Conservation (phyloP, 2,797 vertebrate genomes). For the Crenichthys baileyi region DNA sequence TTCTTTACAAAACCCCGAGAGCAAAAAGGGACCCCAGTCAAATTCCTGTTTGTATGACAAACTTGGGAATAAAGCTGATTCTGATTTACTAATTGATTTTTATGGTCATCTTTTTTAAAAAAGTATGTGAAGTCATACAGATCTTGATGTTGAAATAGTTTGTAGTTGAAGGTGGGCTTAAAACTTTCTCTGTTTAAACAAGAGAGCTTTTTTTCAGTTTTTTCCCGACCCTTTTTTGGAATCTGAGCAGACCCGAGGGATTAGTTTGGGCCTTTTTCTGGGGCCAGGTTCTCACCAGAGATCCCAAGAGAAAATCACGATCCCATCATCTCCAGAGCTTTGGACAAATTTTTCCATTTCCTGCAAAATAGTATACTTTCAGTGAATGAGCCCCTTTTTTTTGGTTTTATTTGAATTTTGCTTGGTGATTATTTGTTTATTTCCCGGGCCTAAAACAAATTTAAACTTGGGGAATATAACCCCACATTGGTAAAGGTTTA, state of each 20-base stretch:
- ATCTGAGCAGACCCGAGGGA: conserved; percentile 90
- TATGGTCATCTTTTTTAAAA: neutral
- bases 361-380: conserved; percentile 62
- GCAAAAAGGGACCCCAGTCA: too few relatives aligned
- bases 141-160: neutral
- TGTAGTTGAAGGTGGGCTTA: neutral
- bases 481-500: too few relatives aligned
- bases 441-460: too few relatives aligned
- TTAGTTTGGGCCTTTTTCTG: conserved; percentile 84
- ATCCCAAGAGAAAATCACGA: conserved; percentile 90
- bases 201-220: neutral
- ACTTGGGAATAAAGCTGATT: too few relatives aligned
- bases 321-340: conserved; percentile 75
- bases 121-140: neutral
- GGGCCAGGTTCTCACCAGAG: conserved; percentile 83
- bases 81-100: too few relatives aligned
- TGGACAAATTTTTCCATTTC: conserved; percentile 72
- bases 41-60: too few relatives aligned
- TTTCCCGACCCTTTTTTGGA: conserved; percentile 88
- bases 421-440: too few relatives aligned
- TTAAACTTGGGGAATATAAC: too few relatives aligned
- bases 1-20: too few relatives aligned
- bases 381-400: too few relatives aligned
- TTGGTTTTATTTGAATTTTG: too few relatives aligned
- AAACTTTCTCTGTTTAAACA: neutral